These are phyloP conservation scores for Pristis pectinata DNA, from an alignment of 2,797 vertebrate species.

Conservation along the genomic window DNA sequence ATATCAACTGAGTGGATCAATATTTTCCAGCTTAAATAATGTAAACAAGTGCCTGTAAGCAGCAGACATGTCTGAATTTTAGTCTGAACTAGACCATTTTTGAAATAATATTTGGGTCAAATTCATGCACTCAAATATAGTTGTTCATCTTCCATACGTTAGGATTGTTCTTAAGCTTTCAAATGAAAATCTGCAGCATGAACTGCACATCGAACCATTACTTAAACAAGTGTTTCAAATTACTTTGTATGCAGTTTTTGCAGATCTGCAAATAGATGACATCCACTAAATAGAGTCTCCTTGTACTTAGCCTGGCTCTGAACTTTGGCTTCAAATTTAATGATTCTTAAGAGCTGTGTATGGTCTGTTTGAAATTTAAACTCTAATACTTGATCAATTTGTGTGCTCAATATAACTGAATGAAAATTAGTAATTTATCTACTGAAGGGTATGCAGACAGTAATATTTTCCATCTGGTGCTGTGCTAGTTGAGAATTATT, in stretches of 20 bases:
- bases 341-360: neutral
- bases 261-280: neutral
- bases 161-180: neutral
- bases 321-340: neutral
- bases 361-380: neutral
- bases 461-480: neutral
- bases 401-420: neutral
- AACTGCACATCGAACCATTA: neutral
- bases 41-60: neutral
- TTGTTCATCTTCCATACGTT: neutral
- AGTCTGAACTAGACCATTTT: neutral
- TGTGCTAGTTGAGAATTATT: neutral
- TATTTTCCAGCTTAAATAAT: neutral
- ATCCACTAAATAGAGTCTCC: neutral
- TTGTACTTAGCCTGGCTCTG: neutral
- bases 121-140: too few relatives aligned
- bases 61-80: neutral
- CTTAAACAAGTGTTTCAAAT: neutral
- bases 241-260: neutral
- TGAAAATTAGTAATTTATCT: neutral
- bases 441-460: neutral
- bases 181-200: neutral
- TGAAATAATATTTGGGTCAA: neutral
- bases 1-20: neutral
- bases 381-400: neutral